Percentiles rank a stretch among this genome's conserved stretches.
Evolutionary conservation across 2,888 invertebrate species (phyloP).

Genomic region (Apamea anceps): DNA sequence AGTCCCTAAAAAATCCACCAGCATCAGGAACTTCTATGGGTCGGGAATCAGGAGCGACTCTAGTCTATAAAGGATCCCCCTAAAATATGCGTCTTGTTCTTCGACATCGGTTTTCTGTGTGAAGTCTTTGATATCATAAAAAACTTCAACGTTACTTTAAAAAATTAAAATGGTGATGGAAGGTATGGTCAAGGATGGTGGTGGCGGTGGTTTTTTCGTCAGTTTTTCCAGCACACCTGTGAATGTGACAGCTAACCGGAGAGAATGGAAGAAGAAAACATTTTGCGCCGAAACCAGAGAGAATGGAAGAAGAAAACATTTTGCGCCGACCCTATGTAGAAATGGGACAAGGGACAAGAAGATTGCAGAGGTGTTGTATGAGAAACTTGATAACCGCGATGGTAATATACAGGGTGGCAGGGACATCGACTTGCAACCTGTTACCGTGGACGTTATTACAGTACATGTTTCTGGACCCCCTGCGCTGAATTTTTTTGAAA

Average conservation of each 20-base stretch:
- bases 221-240: neutral
- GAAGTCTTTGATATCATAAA: neutral
- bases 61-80: neutral
- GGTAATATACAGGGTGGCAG: no score
- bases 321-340: neutral
- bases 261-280: neutral
- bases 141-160: neutral
- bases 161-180: no score
- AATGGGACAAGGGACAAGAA: neutral
- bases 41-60: no score
- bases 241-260: neutral
- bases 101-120: neutral
- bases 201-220: no score
- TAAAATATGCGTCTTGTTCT: neutral
- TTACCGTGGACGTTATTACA: no score
- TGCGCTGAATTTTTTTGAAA: no score
- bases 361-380: neutral
- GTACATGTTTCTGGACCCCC: no score
- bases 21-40: neutral
- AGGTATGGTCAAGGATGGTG: no score
- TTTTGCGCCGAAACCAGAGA: neutral
- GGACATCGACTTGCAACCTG: no score
- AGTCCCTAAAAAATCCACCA: neutral
- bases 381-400: no score
- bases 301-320: neutral